phyloP scores from a whole-genome alignment of 2,113 vertebrate genomes.

The Embiotoca jacksoni region DNA sequence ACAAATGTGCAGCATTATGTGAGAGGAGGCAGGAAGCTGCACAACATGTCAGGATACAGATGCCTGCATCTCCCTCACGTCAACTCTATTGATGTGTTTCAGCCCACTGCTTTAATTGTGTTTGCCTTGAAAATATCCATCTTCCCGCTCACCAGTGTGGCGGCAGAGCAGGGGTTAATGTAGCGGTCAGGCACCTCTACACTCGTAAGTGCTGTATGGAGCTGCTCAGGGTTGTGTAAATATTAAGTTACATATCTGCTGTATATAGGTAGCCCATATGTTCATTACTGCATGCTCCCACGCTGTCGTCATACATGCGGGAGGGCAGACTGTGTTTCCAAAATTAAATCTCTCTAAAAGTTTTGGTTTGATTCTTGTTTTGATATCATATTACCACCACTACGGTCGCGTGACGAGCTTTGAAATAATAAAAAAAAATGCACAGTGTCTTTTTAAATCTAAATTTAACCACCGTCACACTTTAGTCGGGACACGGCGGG shows the following conservation, averaged over 20 bases:
- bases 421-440: neutral
- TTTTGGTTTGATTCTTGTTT: neutral
- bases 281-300: constrained; percentile 10
- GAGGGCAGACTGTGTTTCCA: neutral
- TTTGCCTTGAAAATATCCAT: constrained; percentile 67
- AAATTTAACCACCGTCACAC: constrained; percentile 58
- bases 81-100: constrained; percentile 62
- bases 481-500: constrained; percentile 32
- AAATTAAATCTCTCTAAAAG: neutral
- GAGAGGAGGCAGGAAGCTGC: constrained; percentile 69
- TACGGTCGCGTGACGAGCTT: neutral
- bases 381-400: neutral
- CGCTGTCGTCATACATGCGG: neutral
- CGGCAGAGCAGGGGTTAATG: constrained; percentile 73
- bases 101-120: constrained; percentile 80
- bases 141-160: constrained; percentile 34
- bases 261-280: constrained; percentile 21
- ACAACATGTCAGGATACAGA: constrained; percentile 73
- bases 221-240: constrained; percentile 51
- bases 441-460: constrained; percentile 23
- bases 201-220: constrained; percentile 42
- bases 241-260: constrained; percentile 46
- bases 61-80: constrained; percentile 63
- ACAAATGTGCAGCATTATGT: constrained; percentile 73
- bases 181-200: constrained; percentile 57